Base-by-base conservation (phyloP, 2,113 vertebrate species). In the Fregetta grallaria region DNA sequence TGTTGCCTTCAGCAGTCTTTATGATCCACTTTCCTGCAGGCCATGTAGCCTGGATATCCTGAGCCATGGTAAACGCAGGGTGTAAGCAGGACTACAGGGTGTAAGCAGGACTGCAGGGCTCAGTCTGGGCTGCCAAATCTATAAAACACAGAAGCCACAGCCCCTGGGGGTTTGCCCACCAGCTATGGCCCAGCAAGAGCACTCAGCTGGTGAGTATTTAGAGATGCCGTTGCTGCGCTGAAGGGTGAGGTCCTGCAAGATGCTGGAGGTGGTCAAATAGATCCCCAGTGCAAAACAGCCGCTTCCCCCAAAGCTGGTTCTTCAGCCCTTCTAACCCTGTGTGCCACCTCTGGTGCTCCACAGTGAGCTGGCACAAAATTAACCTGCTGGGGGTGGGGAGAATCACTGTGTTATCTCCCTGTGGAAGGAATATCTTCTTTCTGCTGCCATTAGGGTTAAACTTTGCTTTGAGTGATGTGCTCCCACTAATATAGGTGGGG, bases 171-270 rank as follows among this genome's bases (percentile, higher is more conserved):
- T 27, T 47, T 72, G 66, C 40, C 11, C n/a, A 47, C 49, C n/a
- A 63, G 19, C 47, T 32, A 8, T 45, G 26, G n/a, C 40, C 29
- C 34, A 72, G n/a, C 70, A 68, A 67, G 45, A 67, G 59, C 36
- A 65, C 30, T 50, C 0, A 1, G 50, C 50, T 58, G 30, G 30
- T 0, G 2, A 63, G 22, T 6, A 21, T 50, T 66, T 42, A 58
- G 44, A 59, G 50, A 32, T 5, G 12, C 20, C 36, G 36, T 50
- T 50, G 44, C 67, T 81, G 59, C 2, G 1, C 32, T 50, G 67
- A 80, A 88, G n/a, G 10, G 30, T 56, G 30, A 80, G 15, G 25
- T 66, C 52, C 44, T 74, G 44, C 61, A 81, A 44, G 38, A 38
- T 38, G 36, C 38, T 72, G 45, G 34, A 66, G 38, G 9, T 25